Evolutionary conservation across 1,140 invertebrate species (phyloP).

Genomic region (Drosophila pruinosa): DNA sequence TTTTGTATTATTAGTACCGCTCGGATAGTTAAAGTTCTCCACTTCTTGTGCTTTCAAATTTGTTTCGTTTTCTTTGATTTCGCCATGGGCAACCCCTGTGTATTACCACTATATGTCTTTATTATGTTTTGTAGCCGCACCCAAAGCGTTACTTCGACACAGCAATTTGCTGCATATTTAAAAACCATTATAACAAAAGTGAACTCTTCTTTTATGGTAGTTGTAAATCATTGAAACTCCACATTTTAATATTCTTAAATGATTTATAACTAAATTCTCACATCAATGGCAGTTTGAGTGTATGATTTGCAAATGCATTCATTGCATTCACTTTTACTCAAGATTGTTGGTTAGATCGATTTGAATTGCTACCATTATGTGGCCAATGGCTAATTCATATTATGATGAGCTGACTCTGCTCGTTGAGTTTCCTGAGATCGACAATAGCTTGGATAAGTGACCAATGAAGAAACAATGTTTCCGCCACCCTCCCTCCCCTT

Average conservation of each 20-base stretch:
- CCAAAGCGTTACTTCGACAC: background rate
- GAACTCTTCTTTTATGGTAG: no score
- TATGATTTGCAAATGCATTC: no score
- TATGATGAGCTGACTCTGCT: background rate
- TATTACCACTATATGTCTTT: background rate
- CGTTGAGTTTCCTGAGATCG: no score
- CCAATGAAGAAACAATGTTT: slow-evolving; percentile 22
- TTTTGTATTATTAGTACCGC: background rate
- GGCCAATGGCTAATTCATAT: slow-evolving; percentile 8
- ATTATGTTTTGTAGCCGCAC: background rate
- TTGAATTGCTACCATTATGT: background rate
- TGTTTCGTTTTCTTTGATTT: background rate
- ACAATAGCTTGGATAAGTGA: slow-evolving; percentile 23
- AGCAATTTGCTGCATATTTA: background rate
- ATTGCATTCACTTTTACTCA: background rate
- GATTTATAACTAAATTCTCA: background rate
- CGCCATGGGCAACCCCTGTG: background rate
- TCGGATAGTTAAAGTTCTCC: no score
- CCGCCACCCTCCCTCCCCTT: background rate
- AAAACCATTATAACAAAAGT: no score
- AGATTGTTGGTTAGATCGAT: background rate
- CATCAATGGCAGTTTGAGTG: no score
- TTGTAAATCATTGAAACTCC: no score
- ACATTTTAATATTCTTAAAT: no score
- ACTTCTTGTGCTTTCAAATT: background rate